Evolutionary conservation across 2,113 vertebrate genomes (phyloP), one percentile per base, ranked within the genome.

Genomic region (Python bivittatus): DNA sequence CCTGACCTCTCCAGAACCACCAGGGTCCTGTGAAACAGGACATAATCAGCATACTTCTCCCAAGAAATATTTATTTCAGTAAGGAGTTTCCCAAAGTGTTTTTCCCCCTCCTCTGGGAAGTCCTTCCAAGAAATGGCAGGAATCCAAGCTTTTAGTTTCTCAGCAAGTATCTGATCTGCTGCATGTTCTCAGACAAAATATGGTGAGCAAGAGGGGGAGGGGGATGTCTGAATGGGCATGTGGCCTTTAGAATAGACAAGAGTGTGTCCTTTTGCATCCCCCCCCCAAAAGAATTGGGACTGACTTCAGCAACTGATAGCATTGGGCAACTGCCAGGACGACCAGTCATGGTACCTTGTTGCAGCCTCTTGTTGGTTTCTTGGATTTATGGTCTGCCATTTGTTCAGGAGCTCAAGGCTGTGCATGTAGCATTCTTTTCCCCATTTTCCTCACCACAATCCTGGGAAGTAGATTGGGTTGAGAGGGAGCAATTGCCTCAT

Each of bases 61-160:
- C 64, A 56, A 53, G 15, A 60, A n/a, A 44, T 38, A 0, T 44
- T n/a, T n/a, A 1, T 72, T 94, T 89, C 48, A 86, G 7, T 4
- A 4, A 17, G 10, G 52, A 83, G 52, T 20, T 54, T 79, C 68
- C 93, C 84, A 57, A 92, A 0, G 56, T 58, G 52, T 60, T 52
- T 53, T 94, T 5, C 38, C 6, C 33, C 33, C 72, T 79, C 33
- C 86, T 53, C 93, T 92, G 93, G 54, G 89, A 68, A 96, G 25
- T 17, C 25, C 33, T 92, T 42, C 54, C 3, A 53, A 84, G 68
- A 88, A n/a, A 29, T 86, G 44, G 68, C 91, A 44, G 23, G 84
- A 52, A 22, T 86, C 84, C 79, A 89, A 44, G 42, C 6, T 6
- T 33, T 88, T 48, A 53, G 54, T 72, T 29, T 58, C 58, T 94